Conservation (phyloP, 2,797 vertebrate genomes). For the Stomatorhinus walkeri region DNA sequence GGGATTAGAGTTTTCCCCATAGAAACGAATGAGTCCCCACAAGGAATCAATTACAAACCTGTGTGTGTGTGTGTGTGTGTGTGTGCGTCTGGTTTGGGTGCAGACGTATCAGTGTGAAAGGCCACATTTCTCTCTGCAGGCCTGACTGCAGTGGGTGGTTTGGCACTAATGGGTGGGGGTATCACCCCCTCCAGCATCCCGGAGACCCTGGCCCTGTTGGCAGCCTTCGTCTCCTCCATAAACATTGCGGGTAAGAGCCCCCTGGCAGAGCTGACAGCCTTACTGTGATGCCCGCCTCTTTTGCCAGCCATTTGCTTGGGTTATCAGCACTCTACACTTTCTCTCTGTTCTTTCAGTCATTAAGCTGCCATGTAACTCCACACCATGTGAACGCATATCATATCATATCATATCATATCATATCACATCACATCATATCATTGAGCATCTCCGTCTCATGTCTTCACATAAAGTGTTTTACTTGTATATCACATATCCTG, state of each 20-base stretch:
- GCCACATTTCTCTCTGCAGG: constrained; percentile 43
- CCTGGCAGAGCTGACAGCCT: background rate
- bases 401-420: background rate
- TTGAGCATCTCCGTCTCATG: background rate
- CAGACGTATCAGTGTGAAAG: background rate
- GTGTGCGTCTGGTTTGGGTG: background rate
- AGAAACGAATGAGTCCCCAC: background rate
- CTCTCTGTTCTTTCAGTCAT: background rate
- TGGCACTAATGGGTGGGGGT: constrained; percentile 72
- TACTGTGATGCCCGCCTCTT: background rate
- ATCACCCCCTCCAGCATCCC: constrained; percentile 61
- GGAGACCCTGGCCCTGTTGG: constrained; percentile 62
- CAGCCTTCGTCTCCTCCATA: constrained; percentile 73
- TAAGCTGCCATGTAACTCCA: background rate
- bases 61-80: no score
- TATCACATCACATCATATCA: no score
- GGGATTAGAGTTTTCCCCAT: background rate
- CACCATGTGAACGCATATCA: background rate
- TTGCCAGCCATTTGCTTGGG: background rate
- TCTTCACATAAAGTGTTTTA: background rate
- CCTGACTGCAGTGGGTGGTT: constrained; percentile 70
- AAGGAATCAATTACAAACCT: background rate
- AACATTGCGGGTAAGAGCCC: constrained; percentile 68
- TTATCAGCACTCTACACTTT: background rate
- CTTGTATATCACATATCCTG: background rate